Conservation (phyloP, 2,888 invertebrate species). For the Bimastos eiseni region DNA sequence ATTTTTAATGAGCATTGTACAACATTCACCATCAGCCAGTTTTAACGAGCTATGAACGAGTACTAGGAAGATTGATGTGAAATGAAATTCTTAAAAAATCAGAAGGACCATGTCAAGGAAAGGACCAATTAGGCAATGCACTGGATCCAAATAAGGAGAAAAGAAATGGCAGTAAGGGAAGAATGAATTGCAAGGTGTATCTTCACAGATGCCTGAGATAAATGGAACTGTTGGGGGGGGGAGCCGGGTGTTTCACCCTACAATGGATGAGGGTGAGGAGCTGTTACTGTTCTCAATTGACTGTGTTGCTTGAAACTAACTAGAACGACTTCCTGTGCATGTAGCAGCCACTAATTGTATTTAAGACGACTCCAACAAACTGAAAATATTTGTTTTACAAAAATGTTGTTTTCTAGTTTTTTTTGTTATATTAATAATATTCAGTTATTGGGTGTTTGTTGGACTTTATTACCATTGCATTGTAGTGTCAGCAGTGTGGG, state of each 20-base stretch:
- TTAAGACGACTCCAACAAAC: background rate
- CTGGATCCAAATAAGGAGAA: background rate
- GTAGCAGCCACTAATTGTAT: background rate
- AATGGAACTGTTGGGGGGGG: too few species aligned
- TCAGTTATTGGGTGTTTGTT: too few species aligned
- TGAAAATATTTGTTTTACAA: conserved; percentile 13
- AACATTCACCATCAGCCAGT: background rate
- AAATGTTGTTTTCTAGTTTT: background rate
- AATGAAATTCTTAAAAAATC: background rate
- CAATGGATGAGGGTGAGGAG: too few species aligned
- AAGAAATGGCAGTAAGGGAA: background rate
- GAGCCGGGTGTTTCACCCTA: background rate
- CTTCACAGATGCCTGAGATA: background rate
- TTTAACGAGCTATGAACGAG: background rate
- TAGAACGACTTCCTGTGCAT: background rate
- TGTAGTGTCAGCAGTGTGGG: too few species aligned
- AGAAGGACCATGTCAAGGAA: background rate
- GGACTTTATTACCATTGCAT: too few species aligned
- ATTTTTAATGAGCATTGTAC: background rate
- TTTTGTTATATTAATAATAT: background rate
- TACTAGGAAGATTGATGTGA: background rate
- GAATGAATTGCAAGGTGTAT: background rate
- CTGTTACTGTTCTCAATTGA: too few species aligned
- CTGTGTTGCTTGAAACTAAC: background rate
- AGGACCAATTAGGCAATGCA: background rate